These are phyloP conservation scores for Cinara cedri DNA, from an alignment of 2,888 invertebrate species.

Conservation along the genomic window DNA sequence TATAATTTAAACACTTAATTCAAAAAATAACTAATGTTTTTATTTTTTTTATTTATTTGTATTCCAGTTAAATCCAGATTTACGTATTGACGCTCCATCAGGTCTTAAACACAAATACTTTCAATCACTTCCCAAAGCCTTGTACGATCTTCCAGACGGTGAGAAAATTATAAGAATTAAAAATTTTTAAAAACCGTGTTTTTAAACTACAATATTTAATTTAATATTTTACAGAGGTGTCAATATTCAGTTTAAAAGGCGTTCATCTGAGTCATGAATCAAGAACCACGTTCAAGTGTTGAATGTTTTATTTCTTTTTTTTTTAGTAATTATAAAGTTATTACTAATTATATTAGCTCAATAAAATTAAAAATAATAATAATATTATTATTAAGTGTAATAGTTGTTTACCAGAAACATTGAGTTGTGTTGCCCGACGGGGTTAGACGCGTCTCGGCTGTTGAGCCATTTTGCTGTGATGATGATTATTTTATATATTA, in stretches of 20 bases:
- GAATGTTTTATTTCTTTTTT: conserved; percentile 33
- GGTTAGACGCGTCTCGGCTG: conserved; percentile 47
- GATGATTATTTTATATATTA: conserved; percentile 52
- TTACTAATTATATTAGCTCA: conserved; percentile 55
- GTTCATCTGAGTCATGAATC: conserved; percentile 84
- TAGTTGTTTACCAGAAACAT: conserved; percentile 57
- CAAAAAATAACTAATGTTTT: no score
- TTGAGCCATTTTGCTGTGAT: conserved; percentile 55
- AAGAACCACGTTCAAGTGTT: conserved; percentile 62
- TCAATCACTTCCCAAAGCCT: conserved; percentile 83
- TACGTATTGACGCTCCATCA: conserved; percentile 83
- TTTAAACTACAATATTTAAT: conserved; percentile 43
- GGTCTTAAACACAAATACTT: conserved; percentile 92
- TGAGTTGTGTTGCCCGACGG: conserved; percentile 51
- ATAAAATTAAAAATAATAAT: conserved; percentile 40
- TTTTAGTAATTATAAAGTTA: conserved; percentile 43
- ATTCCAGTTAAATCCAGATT: conserved; percentile 79
- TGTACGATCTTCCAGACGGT: conserved; percentile 93
- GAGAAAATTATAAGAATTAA: conserved; percentile 62
- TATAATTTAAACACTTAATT: no score
- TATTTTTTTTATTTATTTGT: background rate
- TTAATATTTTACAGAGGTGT: conserved; percentile 77
- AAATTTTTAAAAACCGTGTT: conserved; percentile 1
- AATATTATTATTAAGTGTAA: conserved; percentile 42
- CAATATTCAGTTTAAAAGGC: conserved; percentile 94